These are phyloP conservation scores for Cryptocephalus primarius DNA, from an alignment of 2,888 invertebrate species.

Conservation along the genomic window DNA sequence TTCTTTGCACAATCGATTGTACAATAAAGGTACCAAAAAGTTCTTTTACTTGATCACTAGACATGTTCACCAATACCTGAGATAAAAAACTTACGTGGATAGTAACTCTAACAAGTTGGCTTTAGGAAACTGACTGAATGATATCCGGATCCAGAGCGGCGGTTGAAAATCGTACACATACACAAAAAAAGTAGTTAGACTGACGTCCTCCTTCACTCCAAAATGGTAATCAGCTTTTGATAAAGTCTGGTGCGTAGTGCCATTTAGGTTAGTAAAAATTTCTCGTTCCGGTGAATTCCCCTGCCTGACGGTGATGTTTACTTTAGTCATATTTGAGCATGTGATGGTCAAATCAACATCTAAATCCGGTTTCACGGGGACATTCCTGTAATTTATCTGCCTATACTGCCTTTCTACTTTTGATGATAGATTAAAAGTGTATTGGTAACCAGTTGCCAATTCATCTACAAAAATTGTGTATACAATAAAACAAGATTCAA, in stretches of 20 bases:
- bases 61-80: no score
- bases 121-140: slow-evolving; percentile 95
- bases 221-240: slow-evolving; percentile 86
- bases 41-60: no score
- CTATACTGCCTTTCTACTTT: slow-evolving; percentile 91
- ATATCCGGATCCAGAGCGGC: slow-evolving; percentile 93
- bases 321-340: slow-evolving; percentile 78
- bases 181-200: slow-evolving; percentile 90
- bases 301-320: slow-evolving; percentile 78
- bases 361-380: slow-evolving; percentile 83
- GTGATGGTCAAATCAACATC: slow-evolving; percentile 85
- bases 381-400: slow-evolving; percentile 94
- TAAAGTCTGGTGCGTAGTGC: slow-evolving; percentile 63
- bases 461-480: slow-evolving; percentile 59
- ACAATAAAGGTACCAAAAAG: no score
- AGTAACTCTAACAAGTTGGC: no score
- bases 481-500: not conserved
- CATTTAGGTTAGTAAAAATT: slow-evolving; percentile 56
- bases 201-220: slow-evolving; percentile 80
- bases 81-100: no score
- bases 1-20: no score
- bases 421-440: slow-evolving; percentile 96
- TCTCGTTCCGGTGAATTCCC: slow-evolving; percentile 39
- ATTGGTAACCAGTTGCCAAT: slow-evolving; percentile 94
- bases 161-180: slow-evolving; percentile 96